Evolutionary conservation across 2,888 invertebrate genomes (phyloP).

Genomic region (Phrixothrix hirtus): DNA sequence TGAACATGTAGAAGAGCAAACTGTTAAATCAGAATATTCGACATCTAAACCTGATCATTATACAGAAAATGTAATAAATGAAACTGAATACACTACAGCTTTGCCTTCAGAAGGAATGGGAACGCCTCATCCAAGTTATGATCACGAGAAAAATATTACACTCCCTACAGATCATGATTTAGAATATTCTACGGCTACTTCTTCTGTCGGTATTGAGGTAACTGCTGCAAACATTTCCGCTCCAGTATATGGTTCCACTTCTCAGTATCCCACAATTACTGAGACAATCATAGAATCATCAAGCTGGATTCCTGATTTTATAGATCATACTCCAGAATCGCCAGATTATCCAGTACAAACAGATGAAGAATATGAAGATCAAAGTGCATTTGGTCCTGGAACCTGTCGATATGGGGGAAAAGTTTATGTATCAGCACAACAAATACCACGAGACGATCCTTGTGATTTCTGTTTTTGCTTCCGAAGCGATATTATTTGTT

Average conservation of each 20-base stretch:
- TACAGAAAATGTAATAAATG: too few relatives aligned
- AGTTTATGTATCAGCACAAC: constrained; percentile 91
- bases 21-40: too few relatives aligned
- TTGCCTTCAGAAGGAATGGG: too few relatives aligned
- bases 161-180: neutral
- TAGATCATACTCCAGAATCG: constrained; percentile 45
- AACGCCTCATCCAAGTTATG: too few relatives aligned
- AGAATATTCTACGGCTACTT: neutral
- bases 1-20: neutral
- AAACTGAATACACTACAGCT: too few relatives aligned
- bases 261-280: constrained; percentile 13
- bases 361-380: constrained; percentile 73
- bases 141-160: neutral
- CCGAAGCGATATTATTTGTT: constrained; percentile 91
- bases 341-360: constrained; percentile 51
- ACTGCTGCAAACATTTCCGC: neutral
- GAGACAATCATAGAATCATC: constrained; percentile 16
- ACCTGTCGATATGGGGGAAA: constrained; percentile 92
- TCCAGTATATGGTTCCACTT: constrained; percentile 1
- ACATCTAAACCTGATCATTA: too few relatives aligned
- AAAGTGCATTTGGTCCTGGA: constrained; percentile 79
- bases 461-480: constrained; percentile 98
- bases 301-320: constrained; percentile 36
- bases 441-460: constrained; percentile 91
- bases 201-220: neutral